Percentiles rank a stretch among this genome's conserved stretches.
Evolutionary conservation across 1,140 invertebrate genomes (phyloP).

Genomic region (Wasmannia auropunctata): DNA sequence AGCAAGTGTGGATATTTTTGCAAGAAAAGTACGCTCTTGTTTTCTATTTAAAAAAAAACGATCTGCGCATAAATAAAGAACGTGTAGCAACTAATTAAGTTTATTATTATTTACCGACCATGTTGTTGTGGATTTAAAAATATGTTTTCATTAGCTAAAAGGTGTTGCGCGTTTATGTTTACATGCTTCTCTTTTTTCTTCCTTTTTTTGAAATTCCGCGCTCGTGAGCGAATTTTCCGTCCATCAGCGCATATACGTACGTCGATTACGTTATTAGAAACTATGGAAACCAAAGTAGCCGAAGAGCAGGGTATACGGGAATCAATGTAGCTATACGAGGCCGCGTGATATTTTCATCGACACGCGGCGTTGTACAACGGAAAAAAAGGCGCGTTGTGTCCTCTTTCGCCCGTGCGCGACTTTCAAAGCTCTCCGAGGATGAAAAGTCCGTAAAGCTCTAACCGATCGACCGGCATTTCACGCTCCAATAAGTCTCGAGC

Average conservation of each 20-base stretch:
- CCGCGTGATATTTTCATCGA: conserved; percentile 53
- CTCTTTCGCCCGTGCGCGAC: conserved; percentile 35
- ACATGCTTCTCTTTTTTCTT: neutral
- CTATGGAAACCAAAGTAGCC: conserved; percentile 50
- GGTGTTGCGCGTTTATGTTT: neutral
- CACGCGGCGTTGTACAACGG: neutral
- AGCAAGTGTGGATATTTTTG: neutral
- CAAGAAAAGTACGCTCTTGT: no score
- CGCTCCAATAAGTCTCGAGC: conserved; percentile 46
- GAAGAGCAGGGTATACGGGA: conserved; percentile 19
- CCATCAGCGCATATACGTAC: neutral
- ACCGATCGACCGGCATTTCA: conserved; percentile 37
- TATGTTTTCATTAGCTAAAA: neutral
- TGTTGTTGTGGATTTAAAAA: neutral
- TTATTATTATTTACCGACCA: neutral
- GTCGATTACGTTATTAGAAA: conserved; percentile 52
- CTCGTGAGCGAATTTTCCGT: conserved; percentile 25
- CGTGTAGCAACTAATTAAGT: neutral
- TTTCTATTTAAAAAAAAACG: neutral
- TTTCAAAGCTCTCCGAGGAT: conserved; percentile 62
- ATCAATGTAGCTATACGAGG: conserved; percentile 14
- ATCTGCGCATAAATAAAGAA: neutral
- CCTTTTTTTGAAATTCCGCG: neutral
- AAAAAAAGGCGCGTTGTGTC: conserved; percentile 21
- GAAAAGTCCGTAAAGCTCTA: conserved; percentile 46